Evolutionary conservation across 2,113 vertebrate genomes (phyloP), one percentile per base, ranked within the genome.

Genomic region (Geococcyx californianus): DNA sequence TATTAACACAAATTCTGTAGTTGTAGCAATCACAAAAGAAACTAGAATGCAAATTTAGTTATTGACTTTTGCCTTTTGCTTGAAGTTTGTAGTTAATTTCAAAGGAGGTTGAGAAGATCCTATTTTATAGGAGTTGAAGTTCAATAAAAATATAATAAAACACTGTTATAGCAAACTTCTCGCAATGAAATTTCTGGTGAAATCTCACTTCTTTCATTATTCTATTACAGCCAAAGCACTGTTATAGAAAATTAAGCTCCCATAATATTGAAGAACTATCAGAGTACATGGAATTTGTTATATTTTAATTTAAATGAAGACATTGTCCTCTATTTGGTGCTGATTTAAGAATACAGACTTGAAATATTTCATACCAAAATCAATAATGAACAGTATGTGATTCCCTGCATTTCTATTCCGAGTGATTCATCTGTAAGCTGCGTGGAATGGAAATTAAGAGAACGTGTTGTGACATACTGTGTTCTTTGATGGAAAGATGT

Each of bases 1-100:
- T 19, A 58, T 13, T 49, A 67, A 10, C 7, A n/a, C 11, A 75
- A 9, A 12, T 64, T 90, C 86, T 84, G 59, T 47, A 76, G 63
- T 84, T 70, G 59, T 17, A 89, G 70, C 59, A 82, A 79, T 66
- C 54, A 64, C 21, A 26, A 74, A 52, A 85, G 49, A 67, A 93
- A 87, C 24, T 42, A 59, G 38, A 90, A 87, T 44, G 56, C 19
- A 86, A 94, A 97, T 95, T 63, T 92, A 52, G 52, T 84, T 66
- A 87, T 84, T 86, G 90, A 91, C 91, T 96, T n/a, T 85, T 80
- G 68, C 75, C 90, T 95, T 97, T 96, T 94, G 76, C 84, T 94
- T 92, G 72, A 62, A 63, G 59, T 96, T 91, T 95, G 62, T 90
- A 73, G 69, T 51, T 93, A 63, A 94, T 94, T 87, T 94, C 73